These are phyloP conservation scores for Arenaria interpres DNA, from an alignment of 2,113 vertebrate species.

Conservation along the genomic window DNA sequence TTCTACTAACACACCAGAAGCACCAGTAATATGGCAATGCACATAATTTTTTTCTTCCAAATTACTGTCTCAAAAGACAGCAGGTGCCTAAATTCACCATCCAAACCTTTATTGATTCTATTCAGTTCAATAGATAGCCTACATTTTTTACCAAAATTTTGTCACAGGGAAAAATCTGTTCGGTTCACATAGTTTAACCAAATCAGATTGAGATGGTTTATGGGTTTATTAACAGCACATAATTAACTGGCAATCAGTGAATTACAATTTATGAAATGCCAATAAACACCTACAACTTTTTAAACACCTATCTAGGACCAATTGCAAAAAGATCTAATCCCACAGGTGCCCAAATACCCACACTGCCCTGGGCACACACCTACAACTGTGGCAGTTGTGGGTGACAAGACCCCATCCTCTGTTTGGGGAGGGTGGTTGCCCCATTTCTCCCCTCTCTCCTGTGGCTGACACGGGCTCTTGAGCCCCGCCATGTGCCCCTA, in stretches of 20 bases:
- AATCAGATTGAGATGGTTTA: neutral
- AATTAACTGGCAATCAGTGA: neutral
- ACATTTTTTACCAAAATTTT: neutral
- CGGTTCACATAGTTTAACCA: neutral
- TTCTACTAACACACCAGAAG: neutral
- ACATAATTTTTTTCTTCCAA: neutral
- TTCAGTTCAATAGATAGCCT: neutral
- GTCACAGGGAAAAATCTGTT: neutral
- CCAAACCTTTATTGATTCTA: neutral
- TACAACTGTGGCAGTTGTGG: neutral
- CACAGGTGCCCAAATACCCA: fast-evolving
- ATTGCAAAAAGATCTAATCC: neutral
- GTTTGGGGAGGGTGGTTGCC: neutral
- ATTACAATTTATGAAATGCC: neutral
- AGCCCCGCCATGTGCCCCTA: fast-evolving
- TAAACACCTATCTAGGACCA: neutral
- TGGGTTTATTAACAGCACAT: neutral
- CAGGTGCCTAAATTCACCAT: neutral
- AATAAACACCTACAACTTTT: neutral
- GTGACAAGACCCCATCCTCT: neutral
- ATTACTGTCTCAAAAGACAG: neutral
- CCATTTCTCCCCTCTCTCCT: neutral
- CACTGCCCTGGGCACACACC: fast-evolving
- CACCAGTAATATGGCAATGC: neutral
- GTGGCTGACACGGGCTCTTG: neutral